Conservation (phyloP, 2,888 invertebrate genomes). For the Aquatica leii region DNA sequence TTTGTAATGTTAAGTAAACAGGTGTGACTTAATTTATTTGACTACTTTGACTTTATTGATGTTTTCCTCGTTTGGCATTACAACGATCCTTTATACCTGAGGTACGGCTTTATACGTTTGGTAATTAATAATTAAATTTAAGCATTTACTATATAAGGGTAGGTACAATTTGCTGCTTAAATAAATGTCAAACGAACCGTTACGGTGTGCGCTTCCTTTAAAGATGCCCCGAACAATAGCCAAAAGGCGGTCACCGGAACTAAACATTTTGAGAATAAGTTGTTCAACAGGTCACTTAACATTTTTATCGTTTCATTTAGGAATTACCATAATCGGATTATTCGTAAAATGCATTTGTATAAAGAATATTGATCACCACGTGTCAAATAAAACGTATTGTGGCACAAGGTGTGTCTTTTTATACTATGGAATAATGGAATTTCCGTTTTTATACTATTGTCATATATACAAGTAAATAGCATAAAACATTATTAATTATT, state of each 20-base stretch:
- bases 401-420: too few species aligned
- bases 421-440: too few species aligned
- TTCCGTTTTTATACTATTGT: too few species aligned
- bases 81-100: too few species aligned
- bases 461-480: too few species aligned
- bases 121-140: too few species aligned
- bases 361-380: too few species aligned
- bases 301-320: constrained; percentile 14
- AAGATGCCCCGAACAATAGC: constrained; percentile 37
- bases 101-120: too few species aligned
- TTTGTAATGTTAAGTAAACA: constrained; percentile 22
- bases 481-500: too few species aligned
- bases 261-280: constrained; percentile 36
- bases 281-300: constrained; percentile 33
- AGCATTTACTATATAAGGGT: neutral
- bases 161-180: neutral
- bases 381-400: too few species aligned
- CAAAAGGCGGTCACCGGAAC: constrained; percentile 39
- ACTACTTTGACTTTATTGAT: neutral
- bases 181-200: neutral
- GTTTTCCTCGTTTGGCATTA: neutral
- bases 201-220: constrained; percentile 23
- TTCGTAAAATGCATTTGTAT: too few species aligned
- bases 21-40: constrained; percentile 25
- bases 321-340: too few species aligned